phyloP scores from a whole-genome alignment of 2,113 vertebrate genomes.

The Sinocyclocheilus anshuiensis region DNA sequence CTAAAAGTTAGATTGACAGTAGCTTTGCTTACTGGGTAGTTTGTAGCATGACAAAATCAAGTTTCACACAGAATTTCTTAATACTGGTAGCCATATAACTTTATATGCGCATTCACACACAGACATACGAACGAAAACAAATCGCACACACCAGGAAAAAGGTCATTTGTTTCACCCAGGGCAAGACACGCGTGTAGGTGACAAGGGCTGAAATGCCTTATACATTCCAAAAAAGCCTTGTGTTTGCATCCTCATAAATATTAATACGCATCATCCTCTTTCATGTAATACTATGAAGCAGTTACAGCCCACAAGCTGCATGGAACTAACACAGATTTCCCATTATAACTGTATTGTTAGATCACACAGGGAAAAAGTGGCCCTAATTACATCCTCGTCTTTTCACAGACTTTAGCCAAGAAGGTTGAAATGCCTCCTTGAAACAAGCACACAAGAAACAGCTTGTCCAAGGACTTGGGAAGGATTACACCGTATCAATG shows the following conservation, averaged over 20 bases:
- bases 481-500: conserved; percentile 44
- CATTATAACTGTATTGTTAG: conserved; percentile 28
- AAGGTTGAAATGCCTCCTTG: conserved; percentile 27
- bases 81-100: conserved; percentile 1
- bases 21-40: neutral
- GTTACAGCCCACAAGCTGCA: conserved; percentile 32
- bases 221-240: conserved; percentile 16
- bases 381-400: conserved; percentile 22
- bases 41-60: neutral
- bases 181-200: neutral
- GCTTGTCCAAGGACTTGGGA: conserved; percentile 43
- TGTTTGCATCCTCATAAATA: conserved; percentile 29
- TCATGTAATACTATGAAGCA: conserved; percentile 39
- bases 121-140: neutral
- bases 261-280: conserved; percentile 28
- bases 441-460: conserved; percentile 39
- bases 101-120: neutral
- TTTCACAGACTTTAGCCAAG: conserved; percentile 24
- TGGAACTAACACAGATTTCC: conserved; percentile 38
- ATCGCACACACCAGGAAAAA: conserved; percentile 20
- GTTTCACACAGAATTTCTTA: neutral
- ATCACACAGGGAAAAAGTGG: conserved; percentile 15
- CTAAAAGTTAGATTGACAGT: neutral
- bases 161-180: neutral
- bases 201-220: conserved; percentile 24